A percentile compares a stretch with the other conserved stretches of the same genome.
Evolutionary conservation across 2,797 vertebrate genomes (phyloP).

Genomic region (Phoebastria nigripes): DNA sequence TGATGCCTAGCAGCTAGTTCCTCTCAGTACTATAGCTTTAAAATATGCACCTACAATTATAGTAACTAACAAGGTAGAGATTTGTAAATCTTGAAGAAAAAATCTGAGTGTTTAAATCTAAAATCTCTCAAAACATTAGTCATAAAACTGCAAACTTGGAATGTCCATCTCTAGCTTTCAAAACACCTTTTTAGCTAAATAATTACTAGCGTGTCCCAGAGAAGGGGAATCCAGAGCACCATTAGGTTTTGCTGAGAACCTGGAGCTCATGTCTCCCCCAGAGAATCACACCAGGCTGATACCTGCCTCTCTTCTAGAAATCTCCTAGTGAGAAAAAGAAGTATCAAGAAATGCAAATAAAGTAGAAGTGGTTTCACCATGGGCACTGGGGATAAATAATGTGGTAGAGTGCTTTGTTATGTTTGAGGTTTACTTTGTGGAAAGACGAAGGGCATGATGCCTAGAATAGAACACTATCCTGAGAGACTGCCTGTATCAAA

Average conservation of each 20-base stretch:
- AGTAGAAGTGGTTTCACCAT: background rate
- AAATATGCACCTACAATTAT: background rate
- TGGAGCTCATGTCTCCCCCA: background rate
- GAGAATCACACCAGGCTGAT: too few species aligned
- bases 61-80: background rate
- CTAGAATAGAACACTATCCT: too few species aligned
- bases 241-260: background rate
- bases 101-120: background rate
- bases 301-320: background rate
- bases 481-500: accelerated
- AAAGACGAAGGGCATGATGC: background rate
- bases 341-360: background rate
- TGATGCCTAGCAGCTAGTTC: background rate
- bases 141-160: background rate
- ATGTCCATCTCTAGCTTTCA: background rate
- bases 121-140: background rate
- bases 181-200: background rate
- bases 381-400: too few species aligned
- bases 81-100: background rate
- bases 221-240: background rate
- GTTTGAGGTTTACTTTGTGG: background rate
- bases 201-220: background rate
- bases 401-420: background rate
- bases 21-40: background rate
- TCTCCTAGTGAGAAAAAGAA: background rate